These are phyloP conservation scores for Disparrhopalites patrizii DNA, from an alignment of 2,888 invertebrate species.

Conservation along the genomic window DNA sequence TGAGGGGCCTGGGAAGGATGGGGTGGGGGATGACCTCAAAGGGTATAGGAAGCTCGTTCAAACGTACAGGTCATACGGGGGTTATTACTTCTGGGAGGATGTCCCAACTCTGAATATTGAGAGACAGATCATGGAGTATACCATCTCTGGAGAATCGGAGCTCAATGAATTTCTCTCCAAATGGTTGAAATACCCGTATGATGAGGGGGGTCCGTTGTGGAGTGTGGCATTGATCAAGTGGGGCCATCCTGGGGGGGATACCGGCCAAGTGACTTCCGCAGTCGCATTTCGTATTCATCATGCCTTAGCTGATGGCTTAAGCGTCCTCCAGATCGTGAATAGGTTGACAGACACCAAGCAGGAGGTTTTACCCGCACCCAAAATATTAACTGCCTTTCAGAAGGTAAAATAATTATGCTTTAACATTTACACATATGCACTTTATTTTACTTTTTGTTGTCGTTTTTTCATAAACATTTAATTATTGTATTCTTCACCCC, in stretches of 20 bases:
- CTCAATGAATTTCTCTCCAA: not conserved
- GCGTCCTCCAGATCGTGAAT: slow-evolving; percentile 5
- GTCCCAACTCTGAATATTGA: not conserved
- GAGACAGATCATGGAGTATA: slow-evolving; percentile 1
- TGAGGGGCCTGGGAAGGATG: not conserved
- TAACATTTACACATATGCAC: too few relatives aligned
- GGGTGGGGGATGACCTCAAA: too few relatives aligned
- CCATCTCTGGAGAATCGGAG: not conserved
- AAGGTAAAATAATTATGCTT: too few relatives aligned
- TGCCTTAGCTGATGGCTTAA: slow-evolving; percentile 16
- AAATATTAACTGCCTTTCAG: not conserved
- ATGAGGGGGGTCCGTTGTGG: slow-evolving; percentile 6
- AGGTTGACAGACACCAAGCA: not conserved
- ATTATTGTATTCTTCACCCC: not conserved
- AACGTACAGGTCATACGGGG: slow-evolving; percentile 7
- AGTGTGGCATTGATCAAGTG: slow-evolving; percentile 5
- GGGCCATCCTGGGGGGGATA: not conserved
- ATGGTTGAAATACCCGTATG: slow-evolving; percentile 16
- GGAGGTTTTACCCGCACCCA: not conserved
- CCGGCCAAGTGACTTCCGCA: not conserved
- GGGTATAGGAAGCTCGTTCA: slow-evolving; percentile 1
- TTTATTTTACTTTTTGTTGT: too few relatives aligned
- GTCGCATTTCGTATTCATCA: slow-evolving; percentile 22
- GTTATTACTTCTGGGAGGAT: slow-evolving; percentile 17
- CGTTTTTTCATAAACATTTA: not conserved